These are phyloP conservation scores for Acanthosepion esculentum DNA, from an alignment of 2,888 invertebrate genomes.

Conservation along the genomic window DNA sequence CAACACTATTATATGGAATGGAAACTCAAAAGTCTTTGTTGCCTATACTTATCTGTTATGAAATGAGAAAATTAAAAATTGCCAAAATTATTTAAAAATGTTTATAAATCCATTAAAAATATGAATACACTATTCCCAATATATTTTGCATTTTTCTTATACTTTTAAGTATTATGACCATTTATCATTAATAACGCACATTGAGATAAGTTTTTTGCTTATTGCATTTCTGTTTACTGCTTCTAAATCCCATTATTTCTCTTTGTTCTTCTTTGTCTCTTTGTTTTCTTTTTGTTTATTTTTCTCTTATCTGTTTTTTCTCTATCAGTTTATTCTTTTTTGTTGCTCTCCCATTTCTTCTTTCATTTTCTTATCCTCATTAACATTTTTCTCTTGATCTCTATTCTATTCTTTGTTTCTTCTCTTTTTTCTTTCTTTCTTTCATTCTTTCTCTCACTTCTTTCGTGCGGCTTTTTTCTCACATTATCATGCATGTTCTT, in stretches of 20 bases:
- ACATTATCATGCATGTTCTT: neutral
- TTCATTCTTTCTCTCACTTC: neutral
- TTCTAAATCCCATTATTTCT: neutral
- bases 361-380: neutral
- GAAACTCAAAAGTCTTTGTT: no score
- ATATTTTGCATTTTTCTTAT: neutral
- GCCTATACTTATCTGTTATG: no score
- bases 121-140: neutral
- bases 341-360: neutral
- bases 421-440: neutral
- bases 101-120: neutral
- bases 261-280: neutral
- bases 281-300: neutral
- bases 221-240: neutral
- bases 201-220: neutral
- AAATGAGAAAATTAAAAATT: neutral
- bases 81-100: neutral
- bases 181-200: no score
- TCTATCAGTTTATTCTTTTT: neutral
- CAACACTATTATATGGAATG: no score
- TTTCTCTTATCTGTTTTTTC: neutral
- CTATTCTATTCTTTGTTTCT: no score
- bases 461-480: neutral
- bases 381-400: no score
- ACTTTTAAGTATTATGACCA: neutral